Percentiles rank a stretch among this genome's conserved stretches.
Evolutionary conservation across 2,888 invertebrate genomes (phyloP).

Genomic region (Acanthosepion lycidas): DNA sequence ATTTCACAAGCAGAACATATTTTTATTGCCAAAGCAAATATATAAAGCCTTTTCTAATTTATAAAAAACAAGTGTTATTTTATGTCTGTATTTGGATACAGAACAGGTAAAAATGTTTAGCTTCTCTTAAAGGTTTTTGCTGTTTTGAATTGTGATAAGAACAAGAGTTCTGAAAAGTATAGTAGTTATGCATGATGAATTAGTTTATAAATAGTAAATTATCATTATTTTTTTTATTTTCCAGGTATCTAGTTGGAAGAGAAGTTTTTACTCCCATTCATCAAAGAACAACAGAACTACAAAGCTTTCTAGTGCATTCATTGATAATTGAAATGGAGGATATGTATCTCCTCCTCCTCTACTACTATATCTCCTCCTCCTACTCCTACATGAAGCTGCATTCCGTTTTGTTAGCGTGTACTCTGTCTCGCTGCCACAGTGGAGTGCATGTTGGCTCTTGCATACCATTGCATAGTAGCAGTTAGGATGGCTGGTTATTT

Average conservation of each 20-base stretch:
- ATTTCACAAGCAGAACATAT: neutral
- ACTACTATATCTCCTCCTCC: conserved; percentile 34
- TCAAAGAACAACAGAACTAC: conserved; percentile 42
- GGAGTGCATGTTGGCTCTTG: conserved; percentile 44
- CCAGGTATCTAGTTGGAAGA: conserved; percentile 33
- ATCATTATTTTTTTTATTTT: neutral
- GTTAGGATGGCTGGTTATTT: conserved; percentile 33
- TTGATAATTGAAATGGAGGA: conserved; percentile 35
- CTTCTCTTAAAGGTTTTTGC: neutral
- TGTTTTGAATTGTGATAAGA: neutral
- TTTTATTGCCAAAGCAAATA: too few species aligned
- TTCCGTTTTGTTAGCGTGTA: conserved; percentile 37
- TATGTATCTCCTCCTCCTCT: neutral
- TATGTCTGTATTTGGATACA: neutral
- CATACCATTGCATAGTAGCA: conserved; percentile 36
- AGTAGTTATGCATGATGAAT: neutral
- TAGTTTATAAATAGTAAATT: neutral
- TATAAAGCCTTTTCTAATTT: neutral
- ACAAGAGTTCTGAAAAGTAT: too few species aligned
- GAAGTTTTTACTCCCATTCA: conserved; percentile 33
- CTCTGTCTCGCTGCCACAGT: conserved; percentile 38
- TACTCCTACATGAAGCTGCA: conserved; percentile 41
- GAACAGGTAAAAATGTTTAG: neutral
- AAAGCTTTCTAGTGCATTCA: conserved; percentile 45
- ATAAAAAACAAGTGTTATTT: neutral